Conservation (phyloP, 2,797 vertebrate genomes). For the Rhynchonycteris naso region DNA sequence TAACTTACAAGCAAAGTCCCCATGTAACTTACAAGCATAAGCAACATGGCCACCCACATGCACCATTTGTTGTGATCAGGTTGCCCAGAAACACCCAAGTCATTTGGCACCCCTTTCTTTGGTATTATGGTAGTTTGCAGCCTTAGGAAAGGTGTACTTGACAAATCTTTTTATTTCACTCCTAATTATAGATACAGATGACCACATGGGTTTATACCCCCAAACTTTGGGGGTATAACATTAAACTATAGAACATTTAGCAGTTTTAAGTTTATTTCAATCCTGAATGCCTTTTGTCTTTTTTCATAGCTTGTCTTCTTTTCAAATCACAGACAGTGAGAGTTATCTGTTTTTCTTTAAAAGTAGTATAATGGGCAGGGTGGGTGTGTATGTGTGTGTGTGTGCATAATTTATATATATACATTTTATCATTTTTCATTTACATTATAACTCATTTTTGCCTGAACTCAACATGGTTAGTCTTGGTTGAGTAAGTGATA, state of each 20-base stretch:
- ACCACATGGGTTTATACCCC: neutral
- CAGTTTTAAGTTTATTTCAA: constrained; percentile 27
- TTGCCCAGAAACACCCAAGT: constrained; percentile 48
- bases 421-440: constrained; percentile 37
- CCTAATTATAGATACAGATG: constrained; percentile 55
- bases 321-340: constrained; percentile 21
- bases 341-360: constrained; percentile 43
- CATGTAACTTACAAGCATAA: neutral
- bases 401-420: neutral
- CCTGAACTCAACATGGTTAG: constrained; percentile 17
- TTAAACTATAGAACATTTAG: neutral
- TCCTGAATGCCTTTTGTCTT: constrained; percentile 5
- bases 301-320: neutral
- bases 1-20: no score
- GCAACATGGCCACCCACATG: neutral
- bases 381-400: neutral
- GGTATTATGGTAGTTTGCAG: constrained; percentile 14
- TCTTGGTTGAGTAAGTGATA: constrained; percentile 43
- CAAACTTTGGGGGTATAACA: neutral
- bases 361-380: neutral
- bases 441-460: constrained; percentile 40
- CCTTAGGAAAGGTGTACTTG: constrained; percentile 60
- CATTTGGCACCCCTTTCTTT: neutral
- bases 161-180: constrained; percentile 48
- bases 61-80: neutral